These are phyloP conservation scores for Zygogramma bicolorata DNA, from an alignment of 2,888 invertebrate genomes.

Conservation along the genomic window DNA sequence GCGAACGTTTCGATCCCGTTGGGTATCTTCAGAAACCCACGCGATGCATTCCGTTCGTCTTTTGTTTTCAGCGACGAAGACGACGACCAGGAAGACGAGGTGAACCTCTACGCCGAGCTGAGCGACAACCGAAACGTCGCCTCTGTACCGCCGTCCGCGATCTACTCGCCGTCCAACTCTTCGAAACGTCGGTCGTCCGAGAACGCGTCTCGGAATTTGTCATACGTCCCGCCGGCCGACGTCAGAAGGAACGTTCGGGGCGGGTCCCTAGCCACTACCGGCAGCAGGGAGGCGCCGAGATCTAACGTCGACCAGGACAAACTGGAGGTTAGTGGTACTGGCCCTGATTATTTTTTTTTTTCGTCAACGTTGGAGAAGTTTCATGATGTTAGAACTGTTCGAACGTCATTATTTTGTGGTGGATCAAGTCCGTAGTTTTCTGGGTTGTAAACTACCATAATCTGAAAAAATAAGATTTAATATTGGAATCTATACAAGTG, in stretches of 20 bases:
- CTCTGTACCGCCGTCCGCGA: conserved; percentile 39
- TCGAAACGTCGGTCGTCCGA: conserved; percentile 45
- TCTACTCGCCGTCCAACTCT: conserved; percentile 41
- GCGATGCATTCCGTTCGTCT: neutral
- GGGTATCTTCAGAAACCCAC: too few relatives aligned
- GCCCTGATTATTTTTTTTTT: too few relatives aligned
- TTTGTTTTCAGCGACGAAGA: conserved; percentile 59
- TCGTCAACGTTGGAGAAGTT: too few relatives aligned
- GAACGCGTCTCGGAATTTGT: conserved; percentile 40
- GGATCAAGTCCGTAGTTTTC: too few relatives aligned
- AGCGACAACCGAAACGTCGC: conserved; percentile 46
- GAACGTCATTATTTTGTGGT: too few relatives aligned
- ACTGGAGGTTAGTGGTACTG: conserved; percentile 54
- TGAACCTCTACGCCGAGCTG: conserved; percentile 60
- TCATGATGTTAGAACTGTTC: too few relatives aligned
- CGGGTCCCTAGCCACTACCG: conserved; percentile 48
- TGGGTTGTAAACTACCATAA: too few relatives aligned
- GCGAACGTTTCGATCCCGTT: too few relatives aligned
- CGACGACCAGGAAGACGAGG: conserved; percentile 61
- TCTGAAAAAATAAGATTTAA: too few relatives aligned
- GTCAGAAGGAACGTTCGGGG: conserved; percentile 50
- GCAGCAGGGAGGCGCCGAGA: conserved; percentile 47
- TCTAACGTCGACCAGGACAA: conserved; percentile 58
- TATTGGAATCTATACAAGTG: too few relatives aligned
- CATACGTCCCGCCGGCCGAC: conserved; percentile 45